Conservation (phyloP, 1,140 invertebrate species). For the Lordiphosa clarofinis region DNA sequence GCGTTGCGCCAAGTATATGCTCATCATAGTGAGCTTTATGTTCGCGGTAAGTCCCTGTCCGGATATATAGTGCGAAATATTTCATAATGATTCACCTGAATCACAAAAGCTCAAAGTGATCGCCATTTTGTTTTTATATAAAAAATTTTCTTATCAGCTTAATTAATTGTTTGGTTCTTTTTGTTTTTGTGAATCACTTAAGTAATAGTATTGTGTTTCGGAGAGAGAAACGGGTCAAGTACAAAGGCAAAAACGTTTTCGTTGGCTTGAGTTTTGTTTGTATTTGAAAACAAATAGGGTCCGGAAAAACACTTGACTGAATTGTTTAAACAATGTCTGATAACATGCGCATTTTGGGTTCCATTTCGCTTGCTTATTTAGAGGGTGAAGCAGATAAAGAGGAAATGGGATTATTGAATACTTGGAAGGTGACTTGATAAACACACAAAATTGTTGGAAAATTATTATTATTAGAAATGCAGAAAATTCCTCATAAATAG, state of each 20-base stretch:
- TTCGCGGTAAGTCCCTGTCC: constrained; percentile 88
- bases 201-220: neutral
- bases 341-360: too few relatives aligned
- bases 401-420: too few relatives aligned
- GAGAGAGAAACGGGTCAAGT: constrained; percentile 38
- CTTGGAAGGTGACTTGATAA: too few relatives aligned
- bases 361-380: too few relatives aligned
- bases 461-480: too few relatives aligned
- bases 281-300: constrained; percentile 8
- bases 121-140: constrained; percentile 50
- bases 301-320: neutral
- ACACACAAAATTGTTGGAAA: too few relatives aligned
- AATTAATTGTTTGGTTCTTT: constrained; percentile 12
- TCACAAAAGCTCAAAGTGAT: constrained; percentile 22
- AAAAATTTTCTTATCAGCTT: constrained; percentile 29
- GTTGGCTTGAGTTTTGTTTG: constrained; percentile 11
- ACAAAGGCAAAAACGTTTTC: neutral
- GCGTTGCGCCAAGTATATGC: constrained; percentile 90
- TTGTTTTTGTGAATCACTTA: constrained; percentile 33
- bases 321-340: neutral
- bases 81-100: constrained; percentile 52
- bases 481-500: too few relatives aligned
- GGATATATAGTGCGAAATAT: neutral
- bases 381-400: too few relatives aligned
- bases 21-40: constrained; percentile 90